Conservation (phyloP, 1,140 invertebrate species). For the Tetraneura akinire region DNA sequence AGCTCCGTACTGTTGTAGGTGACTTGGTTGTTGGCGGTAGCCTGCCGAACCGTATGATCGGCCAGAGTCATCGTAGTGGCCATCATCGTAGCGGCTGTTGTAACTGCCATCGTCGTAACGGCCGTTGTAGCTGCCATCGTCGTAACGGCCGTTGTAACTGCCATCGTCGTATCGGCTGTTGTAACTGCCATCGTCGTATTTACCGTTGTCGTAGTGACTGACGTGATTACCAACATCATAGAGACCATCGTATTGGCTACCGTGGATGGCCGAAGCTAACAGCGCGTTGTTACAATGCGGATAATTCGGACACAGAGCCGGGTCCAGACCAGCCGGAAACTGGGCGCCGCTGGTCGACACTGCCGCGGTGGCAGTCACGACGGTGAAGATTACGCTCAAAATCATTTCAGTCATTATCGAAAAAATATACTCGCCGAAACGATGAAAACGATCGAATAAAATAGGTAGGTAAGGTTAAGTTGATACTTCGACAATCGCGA, state of each 20-base stretch:
- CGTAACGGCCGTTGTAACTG: constrained; percentile 1
- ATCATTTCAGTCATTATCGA: no score
- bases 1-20: constrained; percentile 41
- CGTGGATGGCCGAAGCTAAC: constrained; percentile 58
- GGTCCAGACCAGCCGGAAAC: constrained; percentile 63
- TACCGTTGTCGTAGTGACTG: background rate
- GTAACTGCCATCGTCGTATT: background rate
- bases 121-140: no score
- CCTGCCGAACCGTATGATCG: no score
- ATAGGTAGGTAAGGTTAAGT: no score
- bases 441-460: no score
- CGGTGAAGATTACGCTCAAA: background rate
- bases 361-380: background rate
- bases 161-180: background rate
- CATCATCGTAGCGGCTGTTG: no score
- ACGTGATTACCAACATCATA: background rate
- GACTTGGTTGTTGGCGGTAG: constrained; percentile 55
- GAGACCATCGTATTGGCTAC: constrained; percentile 57
- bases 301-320: constrained; percentile 63
- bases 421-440: no score
- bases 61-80: background rate
- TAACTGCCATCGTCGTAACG: no score
- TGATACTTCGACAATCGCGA: no score
- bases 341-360: background rate
- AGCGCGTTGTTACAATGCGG: constrained; percentile 61